Evolutionary conservation across 2,797 vertebrate genomes (phyloP).

Genomic region (Otus scops): DNA sequence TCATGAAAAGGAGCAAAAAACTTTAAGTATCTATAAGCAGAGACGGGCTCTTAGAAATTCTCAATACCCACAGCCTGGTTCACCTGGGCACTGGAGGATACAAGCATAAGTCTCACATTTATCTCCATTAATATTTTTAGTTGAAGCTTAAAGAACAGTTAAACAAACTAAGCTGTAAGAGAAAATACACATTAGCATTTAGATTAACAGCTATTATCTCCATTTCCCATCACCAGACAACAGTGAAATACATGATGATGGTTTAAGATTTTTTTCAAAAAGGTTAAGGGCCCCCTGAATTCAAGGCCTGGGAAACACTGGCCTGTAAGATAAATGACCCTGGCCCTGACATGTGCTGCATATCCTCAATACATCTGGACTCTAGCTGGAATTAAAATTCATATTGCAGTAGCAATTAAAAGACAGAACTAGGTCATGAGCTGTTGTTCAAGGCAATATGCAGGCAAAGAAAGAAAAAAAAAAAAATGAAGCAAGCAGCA

Average conservation of each 20-base stretch:
- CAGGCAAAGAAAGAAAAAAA: background rate
- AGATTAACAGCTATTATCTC: constrained; percentile 29
- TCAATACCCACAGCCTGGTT: background rate
- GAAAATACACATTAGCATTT: constrained; percentile 50
- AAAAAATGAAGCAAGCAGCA: background rate
- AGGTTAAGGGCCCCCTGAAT: background rate
- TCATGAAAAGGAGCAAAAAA: background rate
- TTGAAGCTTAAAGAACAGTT: background rate
- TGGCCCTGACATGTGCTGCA: background rate
- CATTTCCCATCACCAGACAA: constrained; percentile 11
- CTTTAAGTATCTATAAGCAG: background rate
- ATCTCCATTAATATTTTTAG: background rate
- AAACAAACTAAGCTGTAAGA: constrained; percentile 3
- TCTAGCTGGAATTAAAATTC: constrained; percentile 36
- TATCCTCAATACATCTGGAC: constrained; percentile 10
- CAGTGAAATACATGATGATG: background rate
- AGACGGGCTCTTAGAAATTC: background rate
- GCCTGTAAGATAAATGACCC: background rate
- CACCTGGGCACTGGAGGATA: background rate
- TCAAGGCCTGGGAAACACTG: background rate
- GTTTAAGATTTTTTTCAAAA: background rate
- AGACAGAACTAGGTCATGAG: constrained; percentile 59
- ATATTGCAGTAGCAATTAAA: constrained; percentile 53
- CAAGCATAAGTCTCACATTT: background rate
- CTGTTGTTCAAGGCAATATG: constrained; percentile 25